Conservation (phyloP, 2,888 invertebrate species). For the Pachycephus smyrnensis region DNA sequence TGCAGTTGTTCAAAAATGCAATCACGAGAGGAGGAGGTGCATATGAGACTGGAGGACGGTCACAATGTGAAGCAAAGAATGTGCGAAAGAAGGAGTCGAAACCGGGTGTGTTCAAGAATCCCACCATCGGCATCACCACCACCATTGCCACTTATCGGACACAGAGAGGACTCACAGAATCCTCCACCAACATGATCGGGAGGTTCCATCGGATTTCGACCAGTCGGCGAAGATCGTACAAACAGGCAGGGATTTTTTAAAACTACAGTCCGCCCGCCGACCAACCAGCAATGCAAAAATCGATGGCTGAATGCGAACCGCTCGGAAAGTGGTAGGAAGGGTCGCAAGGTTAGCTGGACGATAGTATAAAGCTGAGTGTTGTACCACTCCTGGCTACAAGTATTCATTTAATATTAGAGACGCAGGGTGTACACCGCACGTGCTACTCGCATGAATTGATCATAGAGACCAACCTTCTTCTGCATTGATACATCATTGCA, state of each 20-base stretch:
- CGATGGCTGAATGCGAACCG: constrained; percentile 9
- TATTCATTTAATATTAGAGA: constrained; percentile 30
- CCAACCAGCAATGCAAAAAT: constrained; percentile 26
- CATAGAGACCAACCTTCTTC: not conserved
- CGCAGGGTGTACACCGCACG: constrained; percentile 2
- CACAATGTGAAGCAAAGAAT: not conserved
- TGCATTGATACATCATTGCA: not conserved
- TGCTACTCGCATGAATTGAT: not conserved
- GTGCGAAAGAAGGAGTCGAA: not conserved
- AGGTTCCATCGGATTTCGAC: constrained; percentile 6
- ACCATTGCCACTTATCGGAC: not conserved
- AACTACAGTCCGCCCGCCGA: constrained; percentile 19
- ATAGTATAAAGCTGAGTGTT: constrained; percentile 38
- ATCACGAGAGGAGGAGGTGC: not conserved
- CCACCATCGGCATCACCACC: not conserved
- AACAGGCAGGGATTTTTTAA: constrained; percentile 21
- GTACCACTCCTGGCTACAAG: constrained; percentile 30
- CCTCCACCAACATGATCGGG: not conserved
- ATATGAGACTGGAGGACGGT: not conserved
- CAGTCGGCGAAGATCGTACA: constrained; percentile 15
- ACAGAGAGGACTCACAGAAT: not conserved
- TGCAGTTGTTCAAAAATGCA: not conserved
- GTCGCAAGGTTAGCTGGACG: constrained; percentile 39
- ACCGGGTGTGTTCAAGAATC: not conserved
- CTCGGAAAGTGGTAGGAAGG: constrained; percentile 37